Percentiles rank a stretch among this genome's conserved stretches.
Conservation (phyloP, 1,140 invertebrate species). For the Hestina assimilis region DNA sequence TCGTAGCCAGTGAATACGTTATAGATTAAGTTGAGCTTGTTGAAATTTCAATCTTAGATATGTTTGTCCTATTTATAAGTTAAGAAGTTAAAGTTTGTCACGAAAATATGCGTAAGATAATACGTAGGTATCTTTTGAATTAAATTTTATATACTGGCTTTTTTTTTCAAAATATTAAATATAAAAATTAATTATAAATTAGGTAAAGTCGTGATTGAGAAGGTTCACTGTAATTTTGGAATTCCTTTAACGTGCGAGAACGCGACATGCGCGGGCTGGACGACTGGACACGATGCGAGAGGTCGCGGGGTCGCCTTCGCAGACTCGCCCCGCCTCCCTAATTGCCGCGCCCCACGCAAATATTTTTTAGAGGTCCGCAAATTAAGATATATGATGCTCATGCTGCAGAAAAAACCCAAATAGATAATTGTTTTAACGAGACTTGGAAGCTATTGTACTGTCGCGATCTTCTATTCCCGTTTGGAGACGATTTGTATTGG, state of each 20-base stretch:
- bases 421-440: too few relatives aligned
- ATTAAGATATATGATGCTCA: too few relatives aligned
- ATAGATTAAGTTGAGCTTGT: conserved; percentile 14
- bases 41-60: background rate
- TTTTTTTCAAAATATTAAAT: conserved; percentile 12
- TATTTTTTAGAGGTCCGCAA: conserved; percentile 62
- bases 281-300: conserved; percentile 47
- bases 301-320: conserved; percentile 51
- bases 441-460: too few relatives aligned
- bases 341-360: conserved; percentile 73
- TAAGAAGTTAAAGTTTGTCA: too few relatives aligned
- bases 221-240: conserved; percentile 41
- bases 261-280: conserved; percentile 24
- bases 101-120: too few relatives aligned
- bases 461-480: too few relatives aligned
- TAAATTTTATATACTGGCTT: conserved; percentile 4
- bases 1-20: conserved; percentile 19
- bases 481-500: too few relatives aligned
- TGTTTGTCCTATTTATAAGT: background rate
- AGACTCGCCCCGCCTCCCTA: conserved; percentile 63
- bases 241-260: conserved; percentile 39
- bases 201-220: conserved; percentile 36
- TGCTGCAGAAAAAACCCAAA: too few relatives aligned
- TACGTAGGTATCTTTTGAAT: too few relatives aligned
- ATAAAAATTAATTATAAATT: conserved; percentile 35